phyloP scores from a whole-genome alignment of 2,113 vertebrate genomes.

The Chionis minor region DNA sequence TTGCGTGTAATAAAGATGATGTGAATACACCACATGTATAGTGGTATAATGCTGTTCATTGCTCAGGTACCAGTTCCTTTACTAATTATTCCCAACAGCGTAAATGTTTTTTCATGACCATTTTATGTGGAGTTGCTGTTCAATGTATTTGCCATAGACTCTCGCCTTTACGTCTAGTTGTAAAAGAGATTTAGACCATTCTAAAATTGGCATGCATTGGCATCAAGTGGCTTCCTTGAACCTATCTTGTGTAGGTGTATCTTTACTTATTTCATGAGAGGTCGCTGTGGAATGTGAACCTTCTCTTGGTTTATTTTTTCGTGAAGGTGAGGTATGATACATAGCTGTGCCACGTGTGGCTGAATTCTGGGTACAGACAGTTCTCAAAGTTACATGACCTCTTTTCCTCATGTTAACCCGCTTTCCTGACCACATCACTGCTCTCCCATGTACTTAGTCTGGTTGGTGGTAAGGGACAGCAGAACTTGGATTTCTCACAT shows the following conservation, averaged over 20 bases:
- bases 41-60: background rate
- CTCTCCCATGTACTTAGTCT: background rate
- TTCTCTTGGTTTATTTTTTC: background rate
- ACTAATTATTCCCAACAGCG: background rate
- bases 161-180: background rate
- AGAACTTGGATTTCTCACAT: background rate
- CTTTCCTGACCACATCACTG: background rate
- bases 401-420: background rate
- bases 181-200: background rate
- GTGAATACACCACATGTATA: accelerated
- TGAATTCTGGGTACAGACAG: background rate
- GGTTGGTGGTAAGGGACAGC: background rate
- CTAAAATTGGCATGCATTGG: background rate
- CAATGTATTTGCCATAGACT: accelerated
- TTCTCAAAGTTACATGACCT: background rate
- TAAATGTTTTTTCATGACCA: background rate
- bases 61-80: background rate
- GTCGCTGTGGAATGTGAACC: background rate
- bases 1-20: background rate
- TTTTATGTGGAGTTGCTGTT: background rate
- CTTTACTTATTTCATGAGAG: background rate
- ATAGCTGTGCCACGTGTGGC: background rate
- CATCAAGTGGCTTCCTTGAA: background rate
- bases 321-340: background rate
- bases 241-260: background rate